phyloP scores from a whole-genome alignment of 2,888 invertebrate species.

The Cerceris ruficornis region DNA sequence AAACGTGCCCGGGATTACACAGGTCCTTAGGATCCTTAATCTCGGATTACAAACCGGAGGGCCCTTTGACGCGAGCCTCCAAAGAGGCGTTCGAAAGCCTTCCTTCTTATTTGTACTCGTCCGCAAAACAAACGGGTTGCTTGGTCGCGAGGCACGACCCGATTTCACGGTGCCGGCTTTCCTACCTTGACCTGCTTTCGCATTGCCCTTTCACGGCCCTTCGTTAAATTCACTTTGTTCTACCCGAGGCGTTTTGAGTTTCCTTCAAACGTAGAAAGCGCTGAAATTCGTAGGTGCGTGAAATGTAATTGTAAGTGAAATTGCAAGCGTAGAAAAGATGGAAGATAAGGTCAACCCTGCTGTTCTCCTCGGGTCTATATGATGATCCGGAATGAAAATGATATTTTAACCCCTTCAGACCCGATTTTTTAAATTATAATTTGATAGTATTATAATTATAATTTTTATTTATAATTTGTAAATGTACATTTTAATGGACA shows the following conservation, averaged over 20 bases:
- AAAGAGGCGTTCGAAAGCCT: not conserved
- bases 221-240: not conserved
- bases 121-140: conserved; percentile 13
- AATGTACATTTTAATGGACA: no score
- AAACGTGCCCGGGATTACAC: conserved; percentile 66
- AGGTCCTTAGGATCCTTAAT: conserved; percentile 34
- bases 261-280: no score
- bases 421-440: no score
- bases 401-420: no score
- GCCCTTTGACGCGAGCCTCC: conserved; percentile 1
- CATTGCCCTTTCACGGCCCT: not conserved
- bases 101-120: conserved; percentile 9
- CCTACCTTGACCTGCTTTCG: not conserved
- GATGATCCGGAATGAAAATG: no score
- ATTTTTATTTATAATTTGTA: no score
- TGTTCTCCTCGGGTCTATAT: no score
- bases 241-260: not conserved
- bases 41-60: conserved; percentile 40
- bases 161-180: not conserved
- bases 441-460: no score
- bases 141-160: not conserved
- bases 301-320: no score
- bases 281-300: no score
- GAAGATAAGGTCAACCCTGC: no score
- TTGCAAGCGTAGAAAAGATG: no score